Conservation (phyloP, 2,888 invertebrate genomes). For the Dichetophora obliterata region DNA sequence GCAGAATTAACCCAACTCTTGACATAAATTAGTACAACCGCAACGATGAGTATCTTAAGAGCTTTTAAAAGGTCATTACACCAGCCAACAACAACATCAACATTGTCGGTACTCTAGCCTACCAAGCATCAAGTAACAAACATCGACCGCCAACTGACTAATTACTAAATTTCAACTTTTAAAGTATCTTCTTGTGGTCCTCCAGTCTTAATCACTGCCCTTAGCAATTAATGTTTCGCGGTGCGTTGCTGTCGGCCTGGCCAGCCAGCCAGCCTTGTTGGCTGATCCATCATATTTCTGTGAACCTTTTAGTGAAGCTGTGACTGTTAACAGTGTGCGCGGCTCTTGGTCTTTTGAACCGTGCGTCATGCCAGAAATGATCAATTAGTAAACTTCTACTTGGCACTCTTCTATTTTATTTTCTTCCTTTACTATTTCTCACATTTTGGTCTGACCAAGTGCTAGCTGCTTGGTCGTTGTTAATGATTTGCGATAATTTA, state of each 20-base stretch:
- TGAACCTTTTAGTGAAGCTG: background rate
- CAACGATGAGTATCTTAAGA: constrained; percentile 61
- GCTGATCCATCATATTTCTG: constrained; percentile 21
- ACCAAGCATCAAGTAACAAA: background rate
- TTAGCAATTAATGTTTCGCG: constrained; percentile 11
- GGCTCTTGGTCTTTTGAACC: background rate
- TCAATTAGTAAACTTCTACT: constrained; percentile 16
- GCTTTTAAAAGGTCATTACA: constrained; percentile 63
- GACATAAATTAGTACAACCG: constrained; percentile 34
- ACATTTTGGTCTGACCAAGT: background rate
- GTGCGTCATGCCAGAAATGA: constrained; percentile 2
- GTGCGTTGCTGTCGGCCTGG: constrained; percentile 1
- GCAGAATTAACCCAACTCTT: constrained; percentile 11
- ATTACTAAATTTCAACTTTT: constrained; percentile 31
- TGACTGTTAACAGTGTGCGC: background rate
- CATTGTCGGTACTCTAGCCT: background rate
- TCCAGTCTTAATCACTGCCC: constrained; percentile 30
- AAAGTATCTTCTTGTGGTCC: constrained; percentile 23
- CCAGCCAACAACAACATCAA: constrained; percentile 37
- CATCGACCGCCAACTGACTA: constrained; percentile 30
- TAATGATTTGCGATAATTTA: constrained; percentile 21
- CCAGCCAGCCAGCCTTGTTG: background rate
- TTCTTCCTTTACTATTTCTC: background rate
- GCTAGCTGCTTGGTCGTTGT: background rate
- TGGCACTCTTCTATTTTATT: background rate